Base-by-base conservation (phyloP, 2,797 vertebrate species). In the Neosilurus mollespiculum region DNA sequence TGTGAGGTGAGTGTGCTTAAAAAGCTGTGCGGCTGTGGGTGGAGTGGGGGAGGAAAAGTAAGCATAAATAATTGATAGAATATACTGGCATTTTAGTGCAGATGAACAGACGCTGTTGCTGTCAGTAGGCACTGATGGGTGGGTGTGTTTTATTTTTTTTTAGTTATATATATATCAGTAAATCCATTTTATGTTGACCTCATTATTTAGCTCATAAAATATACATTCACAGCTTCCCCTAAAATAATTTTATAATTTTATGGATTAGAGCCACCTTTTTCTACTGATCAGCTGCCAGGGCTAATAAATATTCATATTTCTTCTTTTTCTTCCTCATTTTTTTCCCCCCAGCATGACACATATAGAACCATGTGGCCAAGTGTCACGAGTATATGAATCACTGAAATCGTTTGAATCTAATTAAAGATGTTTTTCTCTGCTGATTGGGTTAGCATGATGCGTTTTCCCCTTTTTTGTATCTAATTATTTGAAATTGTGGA, bases 61-160 rank as follows among this genome's bases (percentile, higher is more conserved):
- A 75, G 72, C 87, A 90, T 95, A 88, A 93, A 95, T 94, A 93
- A 93, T 94, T 92, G 90, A 95, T 93, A 88, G 84, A 87, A 87
- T 90, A 90, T 90, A 86, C 88, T 82, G 85, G 87, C 80, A 91
- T 91, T 90, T 91, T 89, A 83, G 78, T 83, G 64, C 82, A 82
- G 82, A 85, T 87, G 91, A 91, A 30, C 90, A 90, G 91, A 90
- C 78, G 77, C 87, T 77, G 89, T 91, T 91, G 88, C 91, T 91
- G 90, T 90, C 89, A 92, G 92, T 90, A 86, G 89, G 87, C 89
- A 81, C 89, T 77, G 87, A 90, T 87, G 88, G 88, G 83, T 85
- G 85, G 72, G 88, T 81, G 86, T 85, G 49, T 71, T 82, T 87
- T 84, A 34, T 15, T 3, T 66, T 11, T 86, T 83, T 80, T 86